Base-by-base conservation (phyloP, 1,140 invertebrate species). In the Scaptomyza graminum region DNA sequence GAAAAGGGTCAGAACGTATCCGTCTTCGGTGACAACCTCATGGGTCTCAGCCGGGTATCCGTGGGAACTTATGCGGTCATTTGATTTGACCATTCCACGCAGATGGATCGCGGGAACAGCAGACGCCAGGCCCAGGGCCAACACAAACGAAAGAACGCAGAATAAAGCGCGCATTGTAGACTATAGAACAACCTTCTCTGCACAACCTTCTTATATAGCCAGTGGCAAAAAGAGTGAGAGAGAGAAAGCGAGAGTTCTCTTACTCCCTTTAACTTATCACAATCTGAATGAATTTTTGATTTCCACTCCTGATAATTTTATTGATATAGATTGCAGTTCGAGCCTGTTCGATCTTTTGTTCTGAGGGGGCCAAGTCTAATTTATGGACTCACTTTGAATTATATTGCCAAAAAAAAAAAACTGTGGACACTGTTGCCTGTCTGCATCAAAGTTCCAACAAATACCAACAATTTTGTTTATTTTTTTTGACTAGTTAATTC, bases 41-140 rank as follows among this genome's bases (percentile, higher is more conserved):
- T 90, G 81, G 0, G 46, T 22, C 51, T 90, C 85, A 1, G 63
- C 44, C 0, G 87, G 87, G 47, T 90, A 90, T n/a, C 85, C 85
- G 34, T 90, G 85, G 6, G 67, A 74, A 1, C 52, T 55, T 12
- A 90, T 82, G 5, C 85, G 70, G 15, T 74, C 78, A 46, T 81
- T 81, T 57, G 83, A 68, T 22, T 13, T 73, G 5, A 66, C 31
- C 39, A 88, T 79, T 13, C 65, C 75, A 15, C 49, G 67, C 25
- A 87, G 43, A 28, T 46, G 62, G 11, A 59, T 61, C 0, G 63
- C 13, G 1, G 64, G 55, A 59, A 73, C 74, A 43, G 61, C 73
- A 9, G 18, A 22, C 22, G 63, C 64, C 11, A 70, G 41, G 16
- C 64, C 68, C 43, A 56, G 31, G 34, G 65, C 72, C 72, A 83